These are phyloP conservation scores for Epinotia bilunana DNA, from an alignment of 2,888 invertebrate genomes.

Conservation along the genomic window DNA sequence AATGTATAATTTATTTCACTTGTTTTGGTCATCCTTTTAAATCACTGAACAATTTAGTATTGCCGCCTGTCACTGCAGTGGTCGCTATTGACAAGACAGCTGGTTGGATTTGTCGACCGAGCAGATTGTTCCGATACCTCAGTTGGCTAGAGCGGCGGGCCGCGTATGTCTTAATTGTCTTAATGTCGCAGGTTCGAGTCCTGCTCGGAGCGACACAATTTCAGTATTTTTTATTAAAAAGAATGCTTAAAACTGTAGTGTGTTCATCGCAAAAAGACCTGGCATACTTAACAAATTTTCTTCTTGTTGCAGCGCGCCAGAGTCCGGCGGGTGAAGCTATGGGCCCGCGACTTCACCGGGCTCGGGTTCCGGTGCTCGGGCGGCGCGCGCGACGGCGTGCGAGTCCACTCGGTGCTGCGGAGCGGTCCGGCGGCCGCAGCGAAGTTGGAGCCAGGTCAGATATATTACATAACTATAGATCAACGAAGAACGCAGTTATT, in stretches of 20 bases:
- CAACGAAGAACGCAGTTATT: background rate
- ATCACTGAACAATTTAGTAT: background rate
- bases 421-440: slow-evolving; percentile 95
- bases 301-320: slow-evolving; percentile 72
- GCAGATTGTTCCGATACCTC: no score
- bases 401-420: slow-evolving; percentile 93
- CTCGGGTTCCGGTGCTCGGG: slow-evolving; percentile 94
- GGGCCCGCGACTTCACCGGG: slow-evolving; percentile 95
- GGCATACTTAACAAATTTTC: background rate
- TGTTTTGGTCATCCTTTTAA: slow-evolving; percentile 1
- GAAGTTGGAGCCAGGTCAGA: slow-evolving; percentile 90
- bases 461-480: background rate
- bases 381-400: slow-evolving; percentile 96
- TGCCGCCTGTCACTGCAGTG: no score
- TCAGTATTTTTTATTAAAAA: no score
- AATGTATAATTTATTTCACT: background rate
- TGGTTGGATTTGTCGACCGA: no score
- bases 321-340: slow-evolving; percentile 86
- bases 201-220: no score
- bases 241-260: no score
- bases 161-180: no score
- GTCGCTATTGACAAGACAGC: no score
- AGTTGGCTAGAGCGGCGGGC: no score
- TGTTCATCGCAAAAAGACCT: no score
- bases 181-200: no score